phyloP scores from a whole-genome alignment of 2,113 vertebrate genomes.

The Callionymus lyra region DNA sequence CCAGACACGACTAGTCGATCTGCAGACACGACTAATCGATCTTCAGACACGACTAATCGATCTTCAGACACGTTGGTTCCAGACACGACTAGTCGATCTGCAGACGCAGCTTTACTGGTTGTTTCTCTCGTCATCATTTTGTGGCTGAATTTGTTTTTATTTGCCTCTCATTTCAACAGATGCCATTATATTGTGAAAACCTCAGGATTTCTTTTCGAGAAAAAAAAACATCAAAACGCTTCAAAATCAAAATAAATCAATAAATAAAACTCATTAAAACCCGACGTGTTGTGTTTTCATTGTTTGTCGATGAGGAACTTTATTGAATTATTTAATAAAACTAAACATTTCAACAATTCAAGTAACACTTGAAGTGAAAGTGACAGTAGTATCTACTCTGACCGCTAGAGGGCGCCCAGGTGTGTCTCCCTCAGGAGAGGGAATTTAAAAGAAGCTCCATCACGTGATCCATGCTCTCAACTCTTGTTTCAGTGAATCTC shows the following conservation, averaged over 20 bases:
- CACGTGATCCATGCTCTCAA: too few species aligned
- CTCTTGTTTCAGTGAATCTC: too few species aligned
- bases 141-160: conserved; percentile 40
- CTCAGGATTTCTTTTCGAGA: conserved; percentile 74
- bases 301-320: background rate
- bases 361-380: too few species aligned
- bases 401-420: too few species aligned
- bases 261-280: conserved; percentile 57
- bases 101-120: conserved; percentile 44
- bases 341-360: too few species aligned
- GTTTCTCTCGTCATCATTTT: conserved; percentile 7
- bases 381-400: too few species aligned
- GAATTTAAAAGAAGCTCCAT: too few species aligned
- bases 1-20: too few species aligned
- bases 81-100: conserved; percentile 21
- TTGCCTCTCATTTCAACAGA: conserved; percentile 61
- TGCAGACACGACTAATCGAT: too few species aligned
- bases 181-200: conserved; percentile 81
- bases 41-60: background rate
- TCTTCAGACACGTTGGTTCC: conserved; percentile 4
- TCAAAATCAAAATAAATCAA: conserved; percentile 68
- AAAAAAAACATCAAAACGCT: conserved; percentile 62
- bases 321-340: too few species aligned
- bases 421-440: too few species aligned
- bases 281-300: conserved; percentile 5